A percentile compares a stretch with the other conserved stretches of the same genome.
Evolutionary conservation across 2,113 vertebrate species (phyloP).

Genomic region (Copsychus sechellarum): DNA sequence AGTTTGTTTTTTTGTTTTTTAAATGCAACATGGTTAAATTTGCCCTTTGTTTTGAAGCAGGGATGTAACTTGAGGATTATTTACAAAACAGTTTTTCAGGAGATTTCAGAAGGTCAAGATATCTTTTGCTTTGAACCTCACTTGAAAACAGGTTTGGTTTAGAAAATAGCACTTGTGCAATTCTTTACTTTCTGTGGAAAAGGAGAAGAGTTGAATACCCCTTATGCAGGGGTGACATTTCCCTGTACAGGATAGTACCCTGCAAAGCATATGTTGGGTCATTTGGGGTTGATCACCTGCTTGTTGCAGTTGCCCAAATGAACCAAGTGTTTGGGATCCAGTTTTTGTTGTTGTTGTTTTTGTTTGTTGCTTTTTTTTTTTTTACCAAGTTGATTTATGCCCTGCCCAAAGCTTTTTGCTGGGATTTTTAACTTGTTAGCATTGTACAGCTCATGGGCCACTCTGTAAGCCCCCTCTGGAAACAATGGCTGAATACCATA

Average conservation of each 20-base stretch:
- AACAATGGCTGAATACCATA: background rate
- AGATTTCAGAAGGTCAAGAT: background rate
- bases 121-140: background rate
- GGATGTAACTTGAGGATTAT: background rate
- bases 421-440: background rate
- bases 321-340: background rate
- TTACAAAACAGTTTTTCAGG: background rate
- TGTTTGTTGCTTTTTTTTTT: no score
- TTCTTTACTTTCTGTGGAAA: background rate
- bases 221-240: background rate
- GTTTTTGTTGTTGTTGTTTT: background rate
- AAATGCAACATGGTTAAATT: background rate
- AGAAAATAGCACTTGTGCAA: background rate
- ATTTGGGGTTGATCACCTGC: background rate
- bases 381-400: background rate
- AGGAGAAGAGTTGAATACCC: background rate
- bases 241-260: background rate
- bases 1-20: background rate
- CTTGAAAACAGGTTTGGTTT: background rate
- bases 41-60: background rate
- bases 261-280: background rate
- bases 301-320: background rate
- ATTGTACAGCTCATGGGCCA: background rate
- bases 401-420: background rate
- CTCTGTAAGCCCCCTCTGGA: background rate